Evolutionary conservation across 2,888 invertebrate species (phyloP), one percentile per base, ranked within the genome.

Genomic region (Rhagophthalmus giganteus): DNA sequence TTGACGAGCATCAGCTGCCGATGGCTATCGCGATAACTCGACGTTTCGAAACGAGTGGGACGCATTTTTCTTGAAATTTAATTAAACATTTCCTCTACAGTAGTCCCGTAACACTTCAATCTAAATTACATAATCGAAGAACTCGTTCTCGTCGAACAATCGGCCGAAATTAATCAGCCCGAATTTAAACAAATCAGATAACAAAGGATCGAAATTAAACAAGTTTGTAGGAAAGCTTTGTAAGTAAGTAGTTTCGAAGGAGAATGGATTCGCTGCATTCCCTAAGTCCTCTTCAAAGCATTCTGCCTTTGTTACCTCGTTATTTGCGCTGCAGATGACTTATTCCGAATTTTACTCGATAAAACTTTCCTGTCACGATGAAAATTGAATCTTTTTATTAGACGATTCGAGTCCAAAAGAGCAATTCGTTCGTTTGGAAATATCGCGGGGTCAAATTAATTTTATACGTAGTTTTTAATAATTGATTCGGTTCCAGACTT

Each of bases 61-160:
- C n/a, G n/a, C n/a, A n/a, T n/a, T n/a, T n/a, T n/a, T n/a, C n/a
- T n/a, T n/a, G n/a, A n/a, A n/a, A n/a, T n/a, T n/a, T n/a, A n/a
- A n/a, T n/a, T n/a, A n/a, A n/a, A n/a, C n/a, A n/a, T n/a, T n/a
- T n/a, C n/a, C n/a, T n/a, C n/a, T n/a, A n/a, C n/a, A n/a, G n/a
- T n/a, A n/a, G n/a, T n/a, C n/a, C 20, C 7, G 37, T 39, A 16
- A 30, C 28, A 28, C 39, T 28, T 30, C 16, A 46, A 47, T 60
- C 61, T 60, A 65, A 68, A 66, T 66, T 67, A 65, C 65, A 64
- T 55, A 65, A 62, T 65, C 62, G 63, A 67, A 65, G 65, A 66
- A 67, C 65, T 62, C 63, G 61, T 66, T 64, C 61, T 60, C 58
- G 64, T 66, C 65, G 62, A 66, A 69, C 67, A 65, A 66, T 69